A percentile compares a stretch with the other conserved stretches of the same genome.
Evolutionary conservation across 2,113 vertebrate species (phyloP).

Genomic region (Alethe castanea): DNA sequence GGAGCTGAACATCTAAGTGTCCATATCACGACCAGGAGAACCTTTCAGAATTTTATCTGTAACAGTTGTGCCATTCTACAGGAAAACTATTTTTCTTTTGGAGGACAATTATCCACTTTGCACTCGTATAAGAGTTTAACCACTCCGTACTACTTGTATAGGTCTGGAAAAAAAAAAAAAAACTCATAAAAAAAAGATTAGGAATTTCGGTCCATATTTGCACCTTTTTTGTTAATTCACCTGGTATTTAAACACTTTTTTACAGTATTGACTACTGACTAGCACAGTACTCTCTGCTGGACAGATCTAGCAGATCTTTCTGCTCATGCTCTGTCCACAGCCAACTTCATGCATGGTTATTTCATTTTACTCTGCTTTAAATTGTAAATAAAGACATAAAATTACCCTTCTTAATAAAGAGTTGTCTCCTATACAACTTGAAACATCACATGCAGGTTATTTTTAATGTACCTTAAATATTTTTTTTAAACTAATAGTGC

Average conservation of each 20-base stretch:
- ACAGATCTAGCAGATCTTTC: neutral
- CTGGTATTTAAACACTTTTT: neutral
- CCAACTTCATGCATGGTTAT: neutral
- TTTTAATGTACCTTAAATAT: neutral
- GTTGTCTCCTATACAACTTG: neutral
- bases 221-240: neutral
- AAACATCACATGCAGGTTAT: fast-evolving
- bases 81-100: neutral
- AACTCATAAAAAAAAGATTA: neutral
- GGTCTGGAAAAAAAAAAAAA: neutral
- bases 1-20: neutral
- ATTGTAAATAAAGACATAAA: neutral
- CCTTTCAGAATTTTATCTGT: neutral
- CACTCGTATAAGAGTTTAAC: neutral
- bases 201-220: neutral
- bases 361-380: neutral
- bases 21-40: neutral
- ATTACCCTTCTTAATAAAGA: neutral
- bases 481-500: neutral
- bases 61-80: neutral
- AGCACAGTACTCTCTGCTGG: neutral
- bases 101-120: neutral
- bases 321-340: neutral
- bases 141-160: fast-evolving
- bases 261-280: neutral